Percentiles rank a stretch among this genome's conserved stretches.
phyloP scores from a whole-genome alignment of 2,888 invertebrate genomes.

The Dimorphilus gyrociliatus region DNA sequence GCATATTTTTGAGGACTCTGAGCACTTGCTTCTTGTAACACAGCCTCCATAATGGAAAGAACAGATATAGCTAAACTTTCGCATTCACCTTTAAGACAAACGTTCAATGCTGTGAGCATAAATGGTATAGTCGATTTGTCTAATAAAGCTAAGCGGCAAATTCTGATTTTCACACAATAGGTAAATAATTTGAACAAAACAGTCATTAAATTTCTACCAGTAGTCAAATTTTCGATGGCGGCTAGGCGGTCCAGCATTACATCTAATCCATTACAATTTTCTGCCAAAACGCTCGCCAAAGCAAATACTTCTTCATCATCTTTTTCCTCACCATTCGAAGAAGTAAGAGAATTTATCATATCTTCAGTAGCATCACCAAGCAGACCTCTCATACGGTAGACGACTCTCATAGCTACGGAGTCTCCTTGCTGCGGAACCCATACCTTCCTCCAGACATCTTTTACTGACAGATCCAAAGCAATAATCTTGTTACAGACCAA shows the following conservation, averaged over 20 bases:
- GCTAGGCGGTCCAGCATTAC: constrained; percentile 52
- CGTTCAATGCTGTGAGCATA: constrained; percentile 52
- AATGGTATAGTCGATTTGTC: constrained; percentile 45
- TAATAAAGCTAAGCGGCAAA: constrained; percentile 72
- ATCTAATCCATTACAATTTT: constrained; percentile 56
- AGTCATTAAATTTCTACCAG: constrained; percentile 67
- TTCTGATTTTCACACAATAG: constrained; percentile 65
- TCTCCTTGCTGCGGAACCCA: constrained; percentile 43
- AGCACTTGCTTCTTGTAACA: constrained; percentile 73
- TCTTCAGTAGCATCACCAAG: constrained; percentile 97
- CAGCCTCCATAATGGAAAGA: constrained; percentile 90
- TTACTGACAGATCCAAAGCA: constrained; percentile 82
- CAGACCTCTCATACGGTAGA: constrained; percentile 91
- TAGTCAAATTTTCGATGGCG: constrained; percentile 63
- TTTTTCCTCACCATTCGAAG: constrained; percentile 56
- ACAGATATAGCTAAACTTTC: too few species aligned
- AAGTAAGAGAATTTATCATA: constrained; percentile 81
- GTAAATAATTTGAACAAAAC: constrained; percentile 76
- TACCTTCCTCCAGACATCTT: constrained; percentile 49
- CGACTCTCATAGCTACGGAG: constrained; percentile 80
- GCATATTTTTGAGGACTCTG: constrained; percentile 67
- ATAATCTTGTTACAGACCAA: constrained; percentile 96
- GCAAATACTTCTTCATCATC: constrained; percentile 87
- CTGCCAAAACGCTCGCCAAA: constrained; percentile 67
- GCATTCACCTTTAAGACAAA: too few species aligned